Conservation (phyloP, 2,797 vertebrate species). For the Cryptoblepharus egeriae region DNA sequence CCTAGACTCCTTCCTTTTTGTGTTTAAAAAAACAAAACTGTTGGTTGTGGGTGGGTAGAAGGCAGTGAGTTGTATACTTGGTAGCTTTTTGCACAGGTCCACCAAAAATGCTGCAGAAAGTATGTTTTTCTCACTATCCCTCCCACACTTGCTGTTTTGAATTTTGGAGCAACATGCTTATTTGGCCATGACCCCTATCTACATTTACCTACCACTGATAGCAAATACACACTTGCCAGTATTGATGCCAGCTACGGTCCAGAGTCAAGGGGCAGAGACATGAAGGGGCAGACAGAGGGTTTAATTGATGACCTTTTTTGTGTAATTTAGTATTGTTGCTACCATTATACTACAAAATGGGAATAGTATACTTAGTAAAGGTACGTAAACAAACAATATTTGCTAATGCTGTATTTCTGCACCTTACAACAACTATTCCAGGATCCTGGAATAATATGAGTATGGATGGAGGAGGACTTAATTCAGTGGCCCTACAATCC, state of each 20-base stretch:
- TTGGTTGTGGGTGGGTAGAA: no score
- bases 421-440: no score
- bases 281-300: background rate
- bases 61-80: background rate
- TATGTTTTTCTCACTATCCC: background rate
- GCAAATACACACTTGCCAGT: background rate
- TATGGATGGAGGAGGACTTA: no score
- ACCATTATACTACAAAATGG: no score
- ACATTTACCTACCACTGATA: no score
- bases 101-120: no score
- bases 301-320: background rate
- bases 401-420: no score
- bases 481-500: no score
- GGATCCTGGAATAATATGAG: no score
- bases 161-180: background rate
- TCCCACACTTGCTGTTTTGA: background rate
- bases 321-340: no score
- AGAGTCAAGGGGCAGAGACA: background rate
- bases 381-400: background rate
- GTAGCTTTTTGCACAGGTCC: background rate
- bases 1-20: background rate
- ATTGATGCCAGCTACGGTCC: no score
- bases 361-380: no score
- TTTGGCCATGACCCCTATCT: background rate
- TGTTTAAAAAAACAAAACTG: background rate